Conservation (phyloP, 2,888 invertebrate genomes). For the Coelopa pilipes region DNA sequence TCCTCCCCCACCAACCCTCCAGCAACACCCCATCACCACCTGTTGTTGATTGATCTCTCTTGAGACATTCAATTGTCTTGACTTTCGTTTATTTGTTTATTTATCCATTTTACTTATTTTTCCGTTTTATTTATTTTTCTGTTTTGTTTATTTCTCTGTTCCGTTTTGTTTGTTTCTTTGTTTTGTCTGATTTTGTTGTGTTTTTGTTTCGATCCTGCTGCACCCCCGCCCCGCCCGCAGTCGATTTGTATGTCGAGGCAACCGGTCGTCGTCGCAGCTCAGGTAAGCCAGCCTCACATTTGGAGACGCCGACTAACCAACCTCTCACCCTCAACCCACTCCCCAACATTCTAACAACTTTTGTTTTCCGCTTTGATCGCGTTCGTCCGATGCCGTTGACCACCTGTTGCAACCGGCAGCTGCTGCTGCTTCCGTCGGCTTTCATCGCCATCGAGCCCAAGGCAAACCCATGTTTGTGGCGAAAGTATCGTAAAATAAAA, state of each 20-base stretch:
- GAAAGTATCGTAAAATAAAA: too few relatives aligned
- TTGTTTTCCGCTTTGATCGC: too few relatives aligned
- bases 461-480: too few relatives aligned
- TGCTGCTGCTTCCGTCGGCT: too few relatives aligned
- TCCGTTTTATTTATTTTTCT: constrained; percentile 27
- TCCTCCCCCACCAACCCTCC: too few relatives aligned
- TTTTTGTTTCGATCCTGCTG: constrained; percentile 38
- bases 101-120: constrained; percentile 40
- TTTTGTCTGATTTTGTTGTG: constrained; percentile 38
- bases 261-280: constrained; percentile 65
- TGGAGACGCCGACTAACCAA: too few relatives aligned
- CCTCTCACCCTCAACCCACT: too few relatives aligned
- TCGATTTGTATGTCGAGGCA: constrained; percentile 65
- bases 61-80: neutral
- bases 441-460: too few relatives aligned
- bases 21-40: too few relatives aligned
- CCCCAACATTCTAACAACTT: too few relatives aligned
- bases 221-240: constrained; percentile 45
- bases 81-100: constrained; percentile 7
- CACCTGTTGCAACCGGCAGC: too few relatives aligned
- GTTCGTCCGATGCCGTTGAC: too few relatives aligned
- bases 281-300: constrained; percentile 52
- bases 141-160: constrained; percentile 42
- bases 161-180: constrained; percentile 40
- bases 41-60: neutral